phyloP scores from a whole-genome alignment of 2,113 vertebrate genomes.

The Ameiurus melas region DNA sequence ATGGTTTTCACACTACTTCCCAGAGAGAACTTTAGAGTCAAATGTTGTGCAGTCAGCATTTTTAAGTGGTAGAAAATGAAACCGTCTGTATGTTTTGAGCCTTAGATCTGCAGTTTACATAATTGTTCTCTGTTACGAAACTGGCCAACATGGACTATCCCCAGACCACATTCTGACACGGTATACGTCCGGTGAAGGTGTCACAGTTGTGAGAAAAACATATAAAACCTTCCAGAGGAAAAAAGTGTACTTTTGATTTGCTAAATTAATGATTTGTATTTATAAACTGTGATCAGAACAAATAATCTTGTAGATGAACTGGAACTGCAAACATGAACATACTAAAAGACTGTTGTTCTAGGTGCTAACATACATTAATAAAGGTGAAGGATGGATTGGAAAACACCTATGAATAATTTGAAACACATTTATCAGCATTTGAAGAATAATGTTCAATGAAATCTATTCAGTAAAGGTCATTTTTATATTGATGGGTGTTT shows the following conservation, averaged over 20 bases:
- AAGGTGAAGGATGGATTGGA: not conserved
- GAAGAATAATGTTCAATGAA: not conserved
- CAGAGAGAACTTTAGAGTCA: constrained; percentile 35
- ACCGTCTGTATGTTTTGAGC: constrained; percentile 44
- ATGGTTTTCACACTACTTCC: not conserved
- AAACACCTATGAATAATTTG: not conserved
- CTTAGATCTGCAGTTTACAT: constrained; percentile 45
- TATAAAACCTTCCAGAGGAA: constrained; percentile 3
- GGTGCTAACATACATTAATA: constrained; percentile 17
- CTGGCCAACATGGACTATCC: not conserved
- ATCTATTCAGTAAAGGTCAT: not conserved
- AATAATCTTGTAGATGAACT: constrained; percentile 16
- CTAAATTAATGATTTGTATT: constrained; percentile 14
- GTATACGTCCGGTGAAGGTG: not conserved
- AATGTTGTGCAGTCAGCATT: constrained; percentile 38
- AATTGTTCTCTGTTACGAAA: constrained; percentile 19
- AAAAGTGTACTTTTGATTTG: constrained; percentile 8
- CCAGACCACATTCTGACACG: not conserved
- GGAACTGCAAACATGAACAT: not conserved
- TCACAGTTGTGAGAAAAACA: not conserved
- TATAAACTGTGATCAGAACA: constrained; percentile 30
- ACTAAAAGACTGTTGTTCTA: constrained; percentile 17
- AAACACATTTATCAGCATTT: not conserved
- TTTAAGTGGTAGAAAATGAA: constrained; percentile 42
- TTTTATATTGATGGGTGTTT: constrained; percentile 24